These are phyloP conservation scores for Polypedilum vanderplanki DNA, from an alignment of 1,140 invertebrate species.

Conservation along the genomic window DNA sequence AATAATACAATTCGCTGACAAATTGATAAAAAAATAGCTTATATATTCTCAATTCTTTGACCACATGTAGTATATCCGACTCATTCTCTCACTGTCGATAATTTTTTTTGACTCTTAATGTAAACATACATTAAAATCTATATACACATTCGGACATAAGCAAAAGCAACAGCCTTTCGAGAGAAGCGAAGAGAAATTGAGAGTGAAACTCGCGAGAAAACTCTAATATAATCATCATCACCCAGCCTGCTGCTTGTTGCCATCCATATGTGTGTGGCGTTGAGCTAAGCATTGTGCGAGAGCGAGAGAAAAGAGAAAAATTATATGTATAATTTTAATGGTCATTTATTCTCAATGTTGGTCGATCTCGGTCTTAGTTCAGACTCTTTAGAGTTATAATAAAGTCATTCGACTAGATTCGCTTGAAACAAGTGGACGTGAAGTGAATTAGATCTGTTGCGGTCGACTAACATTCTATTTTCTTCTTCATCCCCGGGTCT, in stretches of 20 bases:
- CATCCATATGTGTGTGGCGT: constrained; percentile 41
- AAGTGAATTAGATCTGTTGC: neutral
- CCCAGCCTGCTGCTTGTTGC: constrained; percentile 38
- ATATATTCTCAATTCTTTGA: no score
- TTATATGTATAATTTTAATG: constrained; percentile 43
- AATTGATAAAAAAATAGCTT: no score
- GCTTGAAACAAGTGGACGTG: constrained; percentile 6
- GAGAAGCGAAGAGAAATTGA: neutral
- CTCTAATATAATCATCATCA: constrained; percentile 9
- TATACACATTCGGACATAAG: constrained; percentile 14
- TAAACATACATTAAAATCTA: constrained; percentile 23
- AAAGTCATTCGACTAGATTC: constrained; percentile 24
- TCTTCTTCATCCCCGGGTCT: neutral
- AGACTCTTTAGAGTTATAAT: neutral
- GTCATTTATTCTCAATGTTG: neutral
- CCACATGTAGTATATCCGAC: neutral
- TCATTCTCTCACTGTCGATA: neutral
- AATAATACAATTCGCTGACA: no score
- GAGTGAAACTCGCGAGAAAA: constrained; percentile 18
- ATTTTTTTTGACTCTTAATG: constrained; percentile 21
- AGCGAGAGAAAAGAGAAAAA: constrained; percentile 41
- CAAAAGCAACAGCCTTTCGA: neutral
- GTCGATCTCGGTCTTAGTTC: neutral
- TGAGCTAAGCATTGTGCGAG: constrained; percentile 38
- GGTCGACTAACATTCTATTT: neutral